Percentiles rank a stretch among this genome's conserved stretches.
Evolutionary conservation across 2,113 vertebrate genomes (phyloP).

Genomic region (Corythornis cristatus): DNA sequence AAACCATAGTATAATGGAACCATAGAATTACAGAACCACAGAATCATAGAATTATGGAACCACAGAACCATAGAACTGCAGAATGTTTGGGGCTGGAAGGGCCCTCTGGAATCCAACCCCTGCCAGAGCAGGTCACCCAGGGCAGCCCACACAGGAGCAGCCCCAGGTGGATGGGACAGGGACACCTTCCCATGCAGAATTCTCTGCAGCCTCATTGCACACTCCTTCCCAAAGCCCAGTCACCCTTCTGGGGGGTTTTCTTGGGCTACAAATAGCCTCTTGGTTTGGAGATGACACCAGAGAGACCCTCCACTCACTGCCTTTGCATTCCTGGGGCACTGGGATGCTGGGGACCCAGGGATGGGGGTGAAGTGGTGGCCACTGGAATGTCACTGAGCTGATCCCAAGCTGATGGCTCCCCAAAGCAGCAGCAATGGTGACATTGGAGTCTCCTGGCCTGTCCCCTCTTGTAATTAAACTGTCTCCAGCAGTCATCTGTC

Average conservation of each 20-base stretch:
- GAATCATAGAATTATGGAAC: too few relatives aligned
- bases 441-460: not conserved
- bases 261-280: not conserved
- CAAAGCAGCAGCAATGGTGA: not conserved
- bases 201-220: not conserved
- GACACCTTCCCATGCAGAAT: not conserved
- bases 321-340: accelerated
- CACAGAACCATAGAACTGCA: too few relatives aligned
- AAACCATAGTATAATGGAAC: too few relatives aligned
- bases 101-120: too few relatives aligned
- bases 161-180: too few relatives aligned
- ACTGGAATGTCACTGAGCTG: accelerated
- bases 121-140: too few relatives aligned
- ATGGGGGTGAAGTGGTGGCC: accelerated
- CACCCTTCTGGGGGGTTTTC: accelerated
- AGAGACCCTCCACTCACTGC: not conserved
- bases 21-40: too few relatives aligned
- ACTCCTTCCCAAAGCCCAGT: not conserved
- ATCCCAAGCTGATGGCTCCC: not conserved
- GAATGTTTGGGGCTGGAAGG: too few relatives aligned
- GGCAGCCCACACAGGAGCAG: too few relatives aligned
- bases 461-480: not conserved
- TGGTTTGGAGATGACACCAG: not conserved
- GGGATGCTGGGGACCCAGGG: not conserved
- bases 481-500: conserved; percentile 2